Conservation (phyloP, 2,113 vertebrate species). For the Hippocampus abdominalis region DNA sequence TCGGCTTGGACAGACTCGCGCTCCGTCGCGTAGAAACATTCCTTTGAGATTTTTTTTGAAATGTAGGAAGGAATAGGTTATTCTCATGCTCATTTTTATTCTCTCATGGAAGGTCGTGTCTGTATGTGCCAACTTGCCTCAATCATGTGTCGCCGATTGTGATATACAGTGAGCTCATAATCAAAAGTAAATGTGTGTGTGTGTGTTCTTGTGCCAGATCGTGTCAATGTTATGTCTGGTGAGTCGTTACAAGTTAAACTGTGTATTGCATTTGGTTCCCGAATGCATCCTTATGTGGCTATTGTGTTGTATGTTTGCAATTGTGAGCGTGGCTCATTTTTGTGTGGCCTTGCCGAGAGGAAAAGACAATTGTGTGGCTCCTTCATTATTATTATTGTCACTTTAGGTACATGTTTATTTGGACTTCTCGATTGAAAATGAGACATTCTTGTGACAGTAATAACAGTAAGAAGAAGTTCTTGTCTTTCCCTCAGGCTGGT, state of each 20-base stretch:
- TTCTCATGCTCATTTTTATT: not conserved
- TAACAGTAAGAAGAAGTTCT: slow-evolving; percentile 6
- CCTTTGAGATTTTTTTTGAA: not conserved
- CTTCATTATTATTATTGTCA: slow-evolving; percentile 35
- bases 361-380: slow-evolving; percentile 22
- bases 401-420: slow-evolving; percentile 46
- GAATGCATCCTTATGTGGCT: not conserved
- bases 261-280: slow-evolving; percentile 5
- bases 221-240: slow-evolving; percentile 6
- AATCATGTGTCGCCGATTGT: not conserved
- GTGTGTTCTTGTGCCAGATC: slow-evolving; percentile 8
- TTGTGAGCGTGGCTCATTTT: slow-evolving; percentile 25
- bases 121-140: slow-evolving; percentile 35
- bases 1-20: not conserved
- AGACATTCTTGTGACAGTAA: slow-evolving; percentile 47
- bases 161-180: not conserved
- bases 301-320: slow-evolving; percentile 4
- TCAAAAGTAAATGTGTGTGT: not conserved
- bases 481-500: not conserved
- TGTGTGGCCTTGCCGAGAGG: slow-evolving; percentile 63
- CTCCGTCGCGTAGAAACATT: not conserved
- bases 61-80: not conserved
- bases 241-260: not conserved
- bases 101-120: slow-evolving; percentile 3
- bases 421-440: slow-evolving; percentile 50